phyloP scores from a whole-genome alignment of 1,140 invertebrate genomes.

The Hylaeus volcanicus region DNA sequence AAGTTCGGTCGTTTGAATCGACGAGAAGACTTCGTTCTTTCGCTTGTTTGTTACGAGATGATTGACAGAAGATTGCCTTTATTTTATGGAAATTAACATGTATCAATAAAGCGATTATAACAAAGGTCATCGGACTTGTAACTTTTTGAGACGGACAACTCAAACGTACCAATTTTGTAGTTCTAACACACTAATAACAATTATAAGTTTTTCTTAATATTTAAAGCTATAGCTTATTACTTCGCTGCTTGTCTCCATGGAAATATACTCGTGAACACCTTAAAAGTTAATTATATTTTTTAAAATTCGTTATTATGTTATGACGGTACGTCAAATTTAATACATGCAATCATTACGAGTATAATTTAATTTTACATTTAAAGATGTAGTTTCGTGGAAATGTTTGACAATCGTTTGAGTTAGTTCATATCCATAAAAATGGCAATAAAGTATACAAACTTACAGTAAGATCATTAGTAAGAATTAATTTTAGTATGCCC shows the following conservation, averaged over 20 bases:
- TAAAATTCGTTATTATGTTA: not conserved
- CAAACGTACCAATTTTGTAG: not conserved
- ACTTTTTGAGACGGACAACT: not conserved
- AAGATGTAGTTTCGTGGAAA: not conserved
- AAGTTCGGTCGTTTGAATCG: conserved; percentile 42
- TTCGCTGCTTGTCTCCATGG: no score
- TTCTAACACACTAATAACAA: not conserved
- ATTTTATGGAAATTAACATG: conserved; percentile 32
- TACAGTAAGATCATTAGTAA: not conserved
- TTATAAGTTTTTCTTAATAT: not conserved
- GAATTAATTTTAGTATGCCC: not conserved
- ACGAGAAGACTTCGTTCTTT: conserved; percentile 12
- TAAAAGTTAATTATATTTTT: no score
- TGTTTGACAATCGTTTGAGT: not conserved
- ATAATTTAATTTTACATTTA: conserved; percentile 8
- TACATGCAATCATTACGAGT: not conserved
- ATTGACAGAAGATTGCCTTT: conserved; percentile 21
- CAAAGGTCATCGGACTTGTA: conserved; percentile 48
- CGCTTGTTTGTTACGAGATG: conserved; percentile 13
- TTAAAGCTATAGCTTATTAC: not conserved
- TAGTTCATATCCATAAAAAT: not conserved
- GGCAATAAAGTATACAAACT: not conserved
- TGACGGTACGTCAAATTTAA: not conserved
- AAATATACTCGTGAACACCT: no score
- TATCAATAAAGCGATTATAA: conserved; percentile 25